phyloP scores from a whole-genome alignment of 2,888 invertebrate species.

The Cryptocephalus primarius region DNA sequence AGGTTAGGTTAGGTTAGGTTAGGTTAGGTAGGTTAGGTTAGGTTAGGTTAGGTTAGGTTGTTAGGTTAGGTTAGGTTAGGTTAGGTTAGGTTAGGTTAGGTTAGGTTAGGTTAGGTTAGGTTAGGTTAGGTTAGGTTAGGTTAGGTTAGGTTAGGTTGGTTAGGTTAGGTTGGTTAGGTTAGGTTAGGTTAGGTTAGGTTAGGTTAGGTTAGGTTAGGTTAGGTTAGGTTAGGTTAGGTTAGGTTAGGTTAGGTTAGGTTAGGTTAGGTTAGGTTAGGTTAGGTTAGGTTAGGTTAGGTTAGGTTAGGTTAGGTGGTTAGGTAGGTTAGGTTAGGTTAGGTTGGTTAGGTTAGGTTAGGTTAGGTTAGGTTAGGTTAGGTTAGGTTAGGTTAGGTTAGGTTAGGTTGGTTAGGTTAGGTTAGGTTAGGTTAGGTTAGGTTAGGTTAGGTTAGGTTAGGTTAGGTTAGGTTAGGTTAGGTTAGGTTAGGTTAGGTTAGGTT shows the following conservation, averaged over 20 bases:
- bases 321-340: constrained; percentile 11
- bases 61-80: constrained; percentile 14
- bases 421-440: constrained; percentile 12
- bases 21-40: constrained; percentile 9
- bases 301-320: constrained; percentile 12
- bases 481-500: constrained; percentile 8
- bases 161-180: constrained; percentile 12
- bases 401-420: too few relatives aligned
- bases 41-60: constrained; percentile 14
- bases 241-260: constrained; percentile 12
- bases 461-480: constrained; percentile 11
- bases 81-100: constrained; percentile 13
- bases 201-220: constrained; percentile 15
- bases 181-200: constrained; percentile 15
- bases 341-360: constrained; percentile 13
- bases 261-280: constrained; percentile 13
- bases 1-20: constrained; percentile 13
- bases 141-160: constrained; percentile 14
- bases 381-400: constrained; percentile 15
- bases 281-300: constrained; percentile 13
- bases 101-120: constrained; percentile 14
- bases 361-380: constrained; percentile 14
- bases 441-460: constrained; percentile 13
- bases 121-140: constrained; percentile 13
- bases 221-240: constrained; percentile 11